Evolutionary conservation across 2,797 vertebrate genomes (phyloP).

Genomic region (Gymnoscopelus braueri): DNA sequence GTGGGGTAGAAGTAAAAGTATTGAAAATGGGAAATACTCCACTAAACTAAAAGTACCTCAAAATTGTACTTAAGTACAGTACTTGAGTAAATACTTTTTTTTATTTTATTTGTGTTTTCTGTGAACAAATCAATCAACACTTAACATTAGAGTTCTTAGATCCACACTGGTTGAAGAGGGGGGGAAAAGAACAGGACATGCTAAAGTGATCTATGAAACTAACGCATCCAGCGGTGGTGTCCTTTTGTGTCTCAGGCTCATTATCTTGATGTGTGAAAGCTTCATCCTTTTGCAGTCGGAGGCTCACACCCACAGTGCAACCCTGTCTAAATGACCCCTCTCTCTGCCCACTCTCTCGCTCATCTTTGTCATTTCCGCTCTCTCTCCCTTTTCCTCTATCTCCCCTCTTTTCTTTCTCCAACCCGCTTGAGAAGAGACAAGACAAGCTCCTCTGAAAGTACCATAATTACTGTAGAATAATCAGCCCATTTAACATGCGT

Average conservation of each 20-base stretch:
- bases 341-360: slow-evolving; percentile 3
- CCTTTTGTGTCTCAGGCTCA: slow-evolving; percentile 45
- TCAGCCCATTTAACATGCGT: slow-evolving; percentile 73
- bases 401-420: not conserved
- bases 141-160: too few species aligned
- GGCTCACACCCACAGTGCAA: slow-evolving; percentile 25
- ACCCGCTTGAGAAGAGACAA: slow-evolving; percentile 52
- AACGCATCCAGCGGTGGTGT: slow-evolving; percentile 34
- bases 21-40: too few species aligned
- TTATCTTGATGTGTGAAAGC: slow-evolving; percentile 60
- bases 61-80: too few species aligned
- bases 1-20: too few species aligned
- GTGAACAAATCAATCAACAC: too few species aligned
- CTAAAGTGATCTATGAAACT: slow-evolving; percentile 37
- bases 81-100: too few species aligned
- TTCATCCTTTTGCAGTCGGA: slow-evolving; percentile 22
- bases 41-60: too few species aligned
- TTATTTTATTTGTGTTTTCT: too few species aligned
- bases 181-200: slow-evolving; percentile 42
- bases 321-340: slow-evolving; percentile 54
- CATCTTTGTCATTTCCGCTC: slow-evolving; percentile 3
- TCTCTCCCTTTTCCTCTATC: slow-evolving; percentile 7
- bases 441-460: slow-evolving; percentile 66
- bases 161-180: too few species aligned
- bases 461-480: slow-evolving; percentile 76